A percentile compares a stretch with the other conserved stretches of the same genome.
Conservation (phyloP, 53 echinoderm and acorn worm genomes). For the Patiria pectinifera region DNA sequence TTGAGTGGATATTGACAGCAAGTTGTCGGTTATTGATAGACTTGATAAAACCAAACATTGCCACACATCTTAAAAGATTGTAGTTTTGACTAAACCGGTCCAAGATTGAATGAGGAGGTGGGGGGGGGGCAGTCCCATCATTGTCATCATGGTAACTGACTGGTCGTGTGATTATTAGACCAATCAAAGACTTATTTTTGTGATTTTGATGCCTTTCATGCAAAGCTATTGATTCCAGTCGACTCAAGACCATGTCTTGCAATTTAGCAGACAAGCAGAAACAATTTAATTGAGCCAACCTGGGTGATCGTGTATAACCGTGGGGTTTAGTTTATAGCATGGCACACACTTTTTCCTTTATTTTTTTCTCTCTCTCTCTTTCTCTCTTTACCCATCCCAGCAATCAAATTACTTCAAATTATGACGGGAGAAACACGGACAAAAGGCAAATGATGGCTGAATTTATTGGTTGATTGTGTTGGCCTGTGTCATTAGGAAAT, state of each 20-base stretch:
- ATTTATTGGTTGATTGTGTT: constrained; percentile 14
- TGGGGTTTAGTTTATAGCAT: neutral
- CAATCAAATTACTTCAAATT: constrained; percentile 51
- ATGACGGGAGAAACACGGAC: constrained; percentile 8
- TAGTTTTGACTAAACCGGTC: neutral
- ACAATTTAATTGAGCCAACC: neutral
- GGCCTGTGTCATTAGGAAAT: neutral
- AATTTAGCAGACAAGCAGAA: neutral
- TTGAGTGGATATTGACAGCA: neutral
- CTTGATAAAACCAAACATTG: neutral
- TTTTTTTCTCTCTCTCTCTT: neutral
- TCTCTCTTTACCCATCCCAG: neutral
- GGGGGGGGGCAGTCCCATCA: neutral
- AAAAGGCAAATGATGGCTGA: constrained; percentile 14
- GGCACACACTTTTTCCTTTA: neutral
- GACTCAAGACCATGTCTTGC: neutral
- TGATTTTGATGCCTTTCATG: constrained; percentile 20
- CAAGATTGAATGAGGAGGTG: neutral
- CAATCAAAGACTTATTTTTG: constrained; percentile 21
- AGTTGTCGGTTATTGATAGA: constrained; percentile 4
- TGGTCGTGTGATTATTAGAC: constrained; percentile 47
- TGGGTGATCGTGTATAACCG: constrained; percentile 45
- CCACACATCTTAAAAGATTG: neutral
- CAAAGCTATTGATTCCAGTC: constrained; percentile 7
- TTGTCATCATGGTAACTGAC: constrained; percentile 3